Evolutionary conservation across 2,113 vertebrate species (phyloP), one percentile per base, ranked within the genome.

Genomic region (Spilogale gracilis): DNA sequence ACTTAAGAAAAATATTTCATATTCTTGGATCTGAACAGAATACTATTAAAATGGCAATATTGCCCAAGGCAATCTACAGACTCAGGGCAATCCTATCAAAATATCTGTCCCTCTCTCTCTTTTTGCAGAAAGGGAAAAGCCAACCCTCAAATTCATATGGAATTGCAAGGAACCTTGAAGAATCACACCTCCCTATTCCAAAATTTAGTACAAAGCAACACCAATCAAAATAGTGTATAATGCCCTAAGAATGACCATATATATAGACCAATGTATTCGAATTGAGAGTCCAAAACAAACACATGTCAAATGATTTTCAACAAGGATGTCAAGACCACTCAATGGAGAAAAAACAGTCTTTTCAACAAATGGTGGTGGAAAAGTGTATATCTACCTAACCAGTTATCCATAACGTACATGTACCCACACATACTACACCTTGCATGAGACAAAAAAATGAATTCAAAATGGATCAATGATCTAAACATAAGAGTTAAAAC

Each of bases 161-260:
- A 92, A 95, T 54, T 78, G 30, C 52, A 95, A 95, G 30, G 16
- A 65, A 89, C 61, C 63, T 21, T 16, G 45, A 86, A 30, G 63
- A 86, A 81, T 74, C 61, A 61, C 23, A 74, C 12, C 65, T 81
- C 0, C 18, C 5, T 9, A 92, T 71, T 92, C 78, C 52, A 92
- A 91, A 96, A 92, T 60, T 71, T 94, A 85, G 14, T 18, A 73
- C 27, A 30, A 86, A 73, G 69, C 27, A 63, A 80, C 5, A 90
- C 18, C 60, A 76, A 81, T 60, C 38, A 81, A 93, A 54, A 89
- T 12, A 73, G 56, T 79, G 9, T 50, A 5, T 21, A 58, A 0
- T 81, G 43, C 18, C 11, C 17, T 61, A 86, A 56, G 38, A 65
- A 71, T 14, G 81, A 52, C 52, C 56, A 89, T 43, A 56, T 0